phyloP scores from a whole-genome alignment of 2,797 vertebrate genomes.

The Clarias laeviceps region DNA sequence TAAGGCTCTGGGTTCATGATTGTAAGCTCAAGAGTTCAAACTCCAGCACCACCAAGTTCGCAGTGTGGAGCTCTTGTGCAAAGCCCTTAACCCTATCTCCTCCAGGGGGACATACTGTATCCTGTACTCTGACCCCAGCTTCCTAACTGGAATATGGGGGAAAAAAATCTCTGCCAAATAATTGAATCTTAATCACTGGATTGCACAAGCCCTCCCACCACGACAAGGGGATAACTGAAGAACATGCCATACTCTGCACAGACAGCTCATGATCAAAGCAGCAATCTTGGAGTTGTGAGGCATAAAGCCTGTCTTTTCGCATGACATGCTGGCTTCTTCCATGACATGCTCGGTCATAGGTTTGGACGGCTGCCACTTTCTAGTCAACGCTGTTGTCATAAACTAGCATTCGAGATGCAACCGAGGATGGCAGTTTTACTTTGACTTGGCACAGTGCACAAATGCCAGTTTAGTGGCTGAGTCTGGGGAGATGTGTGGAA shows the following conservation, averaged over 20 bases:
- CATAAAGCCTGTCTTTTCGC: not conserved
- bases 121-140: too few species aligned
- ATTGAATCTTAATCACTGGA: too few species aligned
- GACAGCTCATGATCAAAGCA: not conserved
- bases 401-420: not conserved
- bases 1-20: too few species aligned
- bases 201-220: too few species aligned
- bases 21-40: too few species aligned
- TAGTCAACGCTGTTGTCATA: not conserved
- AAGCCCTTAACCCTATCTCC: too few species aligned
- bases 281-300: not conserved
- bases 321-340: not conserved
- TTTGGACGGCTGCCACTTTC: not conserved
- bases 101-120: too few species aligned
- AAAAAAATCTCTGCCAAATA: too few species aligned
- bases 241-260: not conserved
- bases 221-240: too few species aligned
- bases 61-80: too few species aligned
- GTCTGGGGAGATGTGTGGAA: conserved; percentile 70
- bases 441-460: conserved; percentile 31
- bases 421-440: not conserved
- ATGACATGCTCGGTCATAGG: not conserved
- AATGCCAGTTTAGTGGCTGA: conserved; percentile 28
- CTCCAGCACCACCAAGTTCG: too few species aligned
- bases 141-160: too few species aligned